These are phyloP conservation scores for Balaeniceps rex DNA, from an alignment of 2,113 vertebrate genomes.

Conservation along the genomic window DNA sequence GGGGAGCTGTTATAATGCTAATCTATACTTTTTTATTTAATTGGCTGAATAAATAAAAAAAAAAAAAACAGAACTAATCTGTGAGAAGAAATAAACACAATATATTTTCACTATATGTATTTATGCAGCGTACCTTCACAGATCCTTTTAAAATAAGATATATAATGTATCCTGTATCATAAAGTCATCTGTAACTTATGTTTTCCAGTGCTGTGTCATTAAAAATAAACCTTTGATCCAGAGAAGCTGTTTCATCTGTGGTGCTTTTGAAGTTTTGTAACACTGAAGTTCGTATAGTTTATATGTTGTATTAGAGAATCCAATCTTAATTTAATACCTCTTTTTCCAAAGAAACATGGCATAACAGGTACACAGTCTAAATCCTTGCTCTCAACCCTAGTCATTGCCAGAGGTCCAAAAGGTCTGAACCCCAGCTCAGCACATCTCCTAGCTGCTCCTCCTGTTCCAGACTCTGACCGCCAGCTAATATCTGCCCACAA, in stretches of 20 bases:
- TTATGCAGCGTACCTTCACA: slow-evolving; percentile 69
- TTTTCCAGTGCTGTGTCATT: slow-evolving; percentile 82
- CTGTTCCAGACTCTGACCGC: neutral
- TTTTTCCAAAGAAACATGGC: neutral
- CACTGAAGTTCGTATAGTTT: neutral
- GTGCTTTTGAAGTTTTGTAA: neutral
- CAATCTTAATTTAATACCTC: neutral
- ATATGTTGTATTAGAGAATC: neutral
- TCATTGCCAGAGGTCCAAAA: neutral
- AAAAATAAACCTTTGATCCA: slow-evolving; percentile 78
- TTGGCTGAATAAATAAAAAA: slow-evolving; percentile 33
- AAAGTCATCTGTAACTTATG: slow-evolving; percentile 75
- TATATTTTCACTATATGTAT: slow-evolving; percentile 72
- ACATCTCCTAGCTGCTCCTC: neutral
- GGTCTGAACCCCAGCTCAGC: neutral
- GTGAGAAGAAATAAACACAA: slow-evolving; percentile 58
- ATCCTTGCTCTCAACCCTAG: neutral
- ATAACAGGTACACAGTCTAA: neutral
- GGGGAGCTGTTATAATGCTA: slow-evolving; percentile 22
- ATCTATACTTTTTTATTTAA: slow-evolving; percentile 64
- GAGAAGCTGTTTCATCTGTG: slow-evolving; percentile 26
- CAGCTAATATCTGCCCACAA: neutral
- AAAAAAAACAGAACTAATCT: slow-evolving; percentile 1
- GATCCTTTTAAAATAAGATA: slow-evolving; percentile 61
- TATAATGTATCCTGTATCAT: slow-evolving; percentile 70